Base-by-base conservation (phyloP, 2,113 vertebrate genomes). In the Hippocampus mohnikei region DNA sequence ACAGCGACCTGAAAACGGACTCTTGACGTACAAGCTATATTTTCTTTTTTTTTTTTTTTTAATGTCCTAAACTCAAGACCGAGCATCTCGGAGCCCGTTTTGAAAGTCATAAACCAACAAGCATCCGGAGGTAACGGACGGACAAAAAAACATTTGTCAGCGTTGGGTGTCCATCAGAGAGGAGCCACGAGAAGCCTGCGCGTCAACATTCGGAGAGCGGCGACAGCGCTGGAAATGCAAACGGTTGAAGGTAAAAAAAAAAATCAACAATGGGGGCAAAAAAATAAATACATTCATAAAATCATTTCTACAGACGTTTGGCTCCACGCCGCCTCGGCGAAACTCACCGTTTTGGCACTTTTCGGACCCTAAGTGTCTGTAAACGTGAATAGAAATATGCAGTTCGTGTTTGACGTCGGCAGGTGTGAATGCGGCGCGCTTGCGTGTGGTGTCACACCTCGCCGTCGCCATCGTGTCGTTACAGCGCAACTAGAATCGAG, bases 331-430 rank as follows among this genome's bases (percentile, higher is more conserved):
- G 33, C 71, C 50, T 72, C 68, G 48, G 70, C 52, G 33, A 72
- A 79, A 76, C 74, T 64, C 62, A 63, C 84, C 79, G 8, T 78
- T 80, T 86, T 85, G 88, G 87, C 88, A 92, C 87, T 87, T 89
- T 83, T 89, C 90, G 89, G 87, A 91, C 82, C 82, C 84, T 84
- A 80, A 82, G 86, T 87, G 85, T 91, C 85, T 93, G 92, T 93
- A 92, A 92, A 92, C 91, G 48, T 85, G 81, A 72, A 87, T 81
- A 85, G 58, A 85, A 87, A 83, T 78, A 80, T 71, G 85, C 69
- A 80, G 85, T 88, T 84, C 77, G 84, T 85, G 63, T 74, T 78
- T 67, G 84, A 71, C 83, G 81, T 88, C 70, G 80, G 78, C 79
- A 85, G 73, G 72, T 82, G 80, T 80, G 55, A 75, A 63, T 66